These are phyloP conservation scores for Euwallacea similis DNA, from an alignment of 1,140 invertebrate species.

Conservation along the genomic window DNA sequence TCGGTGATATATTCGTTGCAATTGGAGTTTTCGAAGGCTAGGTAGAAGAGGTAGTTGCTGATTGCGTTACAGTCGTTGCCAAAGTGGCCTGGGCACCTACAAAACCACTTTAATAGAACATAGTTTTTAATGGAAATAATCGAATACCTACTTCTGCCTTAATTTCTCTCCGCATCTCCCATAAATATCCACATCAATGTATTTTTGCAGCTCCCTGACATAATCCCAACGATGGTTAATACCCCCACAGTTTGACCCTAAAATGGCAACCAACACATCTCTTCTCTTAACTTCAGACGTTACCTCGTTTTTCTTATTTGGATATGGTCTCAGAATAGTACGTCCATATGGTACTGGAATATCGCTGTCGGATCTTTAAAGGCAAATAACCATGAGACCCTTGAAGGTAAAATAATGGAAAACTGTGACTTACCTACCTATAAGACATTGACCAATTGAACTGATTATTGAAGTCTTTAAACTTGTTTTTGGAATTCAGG, in stretches of 20 bases:
- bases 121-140: conserved; percentile 6
- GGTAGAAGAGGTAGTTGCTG: conserved; percentile 70
- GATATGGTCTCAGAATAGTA: conserved; percentile 53
- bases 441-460: conserved; percentile 83
- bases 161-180: conserved; percentile 57
- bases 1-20: conserved; percentile 74
- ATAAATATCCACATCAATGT: conserved; percentile 62
- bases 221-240: conserved; percentile 62
- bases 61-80: conserved; percentile 59
- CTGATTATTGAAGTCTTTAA: conserved; percentile 58
- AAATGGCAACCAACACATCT: conserved; percentile 59
- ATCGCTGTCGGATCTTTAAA: conserved; percentile 64
- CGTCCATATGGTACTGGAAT: conserved; percentile 70
- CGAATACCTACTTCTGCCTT: conserved; percentile 41
- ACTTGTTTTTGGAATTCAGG: conserved; percentile 47
- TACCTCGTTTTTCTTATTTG: conserved; percentile 3
- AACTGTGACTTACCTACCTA: conserved; percentile 49
- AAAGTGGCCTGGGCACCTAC: conserved; percentile 65
- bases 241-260: conserved; percentile 66
- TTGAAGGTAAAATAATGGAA: too few relatives aligned
- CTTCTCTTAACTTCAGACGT: conserved; percentile 41
- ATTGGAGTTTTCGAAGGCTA: conserved; percentile 74
- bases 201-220: conserved; percentile 59
- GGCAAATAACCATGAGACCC: too few relatives aligned
- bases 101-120: conserved; percentile 40